Evolutionary conservation across 2,888 invertebrate genomes (phyloP).

Genomic region (Arge pagana): DNA sequence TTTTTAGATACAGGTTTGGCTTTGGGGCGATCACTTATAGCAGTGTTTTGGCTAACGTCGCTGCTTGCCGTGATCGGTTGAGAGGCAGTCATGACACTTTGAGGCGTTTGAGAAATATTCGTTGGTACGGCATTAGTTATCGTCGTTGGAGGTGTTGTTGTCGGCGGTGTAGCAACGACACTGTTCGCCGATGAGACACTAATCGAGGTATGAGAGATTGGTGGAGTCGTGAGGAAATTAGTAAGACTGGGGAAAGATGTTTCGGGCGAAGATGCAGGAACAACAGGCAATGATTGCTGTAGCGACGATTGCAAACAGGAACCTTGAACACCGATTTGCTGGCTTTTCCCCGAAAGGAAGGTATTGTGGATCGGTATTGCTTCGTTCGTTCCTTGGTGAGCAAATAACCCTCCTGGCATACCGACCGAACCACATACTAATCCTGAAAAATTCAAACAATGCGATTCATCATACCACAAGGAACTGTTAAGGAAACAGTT

Average conservation of each 20-base stretch:
- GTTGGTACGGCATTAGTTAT: slow-evolving; percentile 40
- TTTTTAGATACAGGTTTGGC: slow-evolving; percentile 82
- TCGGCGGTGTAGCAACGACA: slow-evolving; percentile 37
- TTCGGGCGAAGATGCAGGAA: slow-evolving; percentile 41
- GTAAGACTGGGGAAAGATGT: slow-evolving; percentile 36
- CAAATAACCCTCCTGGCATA: slow-evolving; percentile 56
- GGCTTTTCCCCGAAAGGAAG: slow-evolving; percentile 46
- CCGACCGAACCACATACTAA: slow-evolving; percentile 55
- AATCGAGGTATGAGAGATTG: slow-evolving; percentile 32
- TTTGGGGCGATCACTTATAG: slow-evolving; percentile 83
- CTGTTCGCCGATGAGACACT: slow-evolving; percentile 35
- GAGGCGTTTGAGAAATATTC: slow-evolving; percentile 39
- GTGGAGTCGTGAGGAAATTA: slow-evolving; percentile 39
- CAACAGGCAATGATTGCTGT: slow-evolving; percentile 34
- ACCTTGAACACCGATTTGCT: slow-evolving; percentile 13
- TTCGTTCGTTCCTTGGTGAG: slow-evolving; percentile 54
- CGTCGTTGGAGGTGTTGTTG: slow-evolving; percentile 35
- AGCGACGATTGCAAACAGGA: slow-evolving; percentile 17
- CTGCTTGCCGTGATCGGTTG: slow-evolving; percentile 61
- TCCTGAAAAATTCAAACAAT: slow-evolving; percentile 44
- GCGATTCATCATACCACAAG: no score
- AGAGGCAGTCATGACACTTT: slow-evolving; percentile 43
- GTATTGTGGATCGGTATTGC: slow-evolving; percentile 57
- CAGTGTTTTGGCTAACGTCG: slow-evolving; percentile 70
- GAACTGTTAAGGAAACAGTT: no score